Evolutionary conservation across 2,888 invertebrate genomes (phyloP), one percentile per base, ranked within the genome.

Genomic region (Lasioglossum figueresi): DNA sequence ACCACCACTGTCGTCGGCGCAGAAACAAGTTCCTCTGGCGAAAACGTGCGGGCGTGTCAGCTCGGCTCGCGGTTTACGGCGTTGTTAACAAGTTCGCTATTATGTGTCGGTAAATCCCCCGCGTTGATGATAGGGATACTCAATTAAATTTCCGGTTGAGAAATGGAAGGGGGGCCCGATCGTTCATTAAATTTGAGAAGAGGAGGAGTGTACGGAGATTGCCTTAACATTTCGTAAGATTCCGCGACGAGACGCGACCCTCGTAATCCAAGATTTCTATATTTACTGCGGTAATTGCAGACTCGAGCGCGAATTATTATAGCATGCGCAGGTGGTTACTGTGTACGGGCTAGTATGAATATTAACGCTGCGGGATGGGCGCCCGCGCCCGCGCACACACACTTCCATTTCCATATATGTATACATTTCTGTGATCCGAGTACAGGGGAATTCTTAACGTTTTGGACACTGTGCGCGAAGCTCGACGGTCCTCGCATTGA

Each of bases 201-300:
- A 23, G 23, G 52, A 8, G 52, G 52, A 8, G 52, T 23, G 8
- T 52, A 2, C 19, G 40, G 56, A 66, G 45, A 45, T 72, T 48
- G 66, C 48, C 71, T 66, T 19, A 73, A 76, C 63, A 12, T 72
- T 66, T 56, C 27, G 34, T 72, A 83, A 76, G 76, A 76, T 27
- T 76, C 66, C 72, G 66, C 45, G 63, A 59, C 59, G 59, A 12
- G 59, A 12, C 59, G n/a, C 59, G 59, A 45, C 43, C 43, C 80
- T 74, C 45, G n/a, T 76, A 80, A 83, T 80, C 63, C 66, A 37
- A 52, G 66, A 83, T 76, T 80, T 74, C 73, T 73, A 76, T 77
- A 76, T 83, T 80, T 83, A 77, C 66, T 59, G 68, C n/a, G 73
- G 76, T 76, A 76, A 83, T 80, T 80, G 81, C 76, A 73, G 63